A percentile compares a stretch with the other conserved stretches of the same genome.
Conservation (phyloP, 2,113 vertebrate species). For the Recurvirostra avosetta region DNA sequence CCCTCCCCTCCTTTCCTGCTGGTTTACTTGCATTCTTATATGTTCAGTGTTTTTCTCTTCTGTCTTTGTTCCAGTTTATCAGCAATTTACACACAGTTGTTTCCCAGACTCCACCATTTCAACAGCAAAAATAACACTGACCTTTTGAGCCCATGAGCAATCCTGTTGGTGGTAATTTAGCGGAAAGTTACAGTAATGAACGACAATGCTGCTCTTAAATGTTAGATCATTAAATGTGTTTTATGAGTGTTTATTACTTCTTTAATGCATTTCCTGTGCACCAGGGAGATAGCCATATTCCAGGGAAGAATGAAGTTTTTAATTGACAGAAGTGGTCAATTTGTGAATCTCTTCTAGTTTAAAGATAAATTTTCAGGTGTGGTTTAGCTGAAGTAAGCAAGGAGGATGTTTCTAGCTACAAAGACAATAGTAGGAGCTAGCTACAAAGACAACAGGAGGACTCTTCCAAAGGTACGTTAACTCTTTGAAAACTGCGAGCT, state of each 20-base stretch:
- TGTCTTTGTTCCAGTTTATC: constrained; percentile 67
- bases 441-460: background rate
- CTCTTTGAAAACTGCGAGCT: background rate
- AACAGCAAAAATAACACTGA: constrained; percentile 62
- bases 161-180: constrained; percentile 34
- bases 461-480: background rate
- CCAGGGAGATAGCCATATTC: background rate
- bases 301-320: background rate
- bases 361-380: background rate
- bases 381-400: background rate
- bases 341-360: background rate
- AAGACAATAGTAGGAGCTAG: background rate
- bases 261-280: constrained; percentile 42
- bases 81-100: constrained; percentile 64
- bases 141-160: constrained; percentile 52
- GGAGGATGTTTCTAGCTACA: background rate
- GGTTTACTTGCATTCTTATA: constrained; percentile 61
- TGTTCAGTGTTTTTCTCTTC: constrained; percentile 54
- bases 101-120: constrained; percentile 54
- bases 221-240: constrained; percentile 17
- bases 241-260: constrained; percentile 23
- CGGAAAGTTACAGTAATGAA: constrained; percentile 52
- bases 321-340: background rate
- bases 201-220: constrained; percentile 12
- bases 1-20: constrained; percentile 65